Conservation (phyloP, 1,140 invertebrate genomes). For the Globodera rostochiensis region DNA sequence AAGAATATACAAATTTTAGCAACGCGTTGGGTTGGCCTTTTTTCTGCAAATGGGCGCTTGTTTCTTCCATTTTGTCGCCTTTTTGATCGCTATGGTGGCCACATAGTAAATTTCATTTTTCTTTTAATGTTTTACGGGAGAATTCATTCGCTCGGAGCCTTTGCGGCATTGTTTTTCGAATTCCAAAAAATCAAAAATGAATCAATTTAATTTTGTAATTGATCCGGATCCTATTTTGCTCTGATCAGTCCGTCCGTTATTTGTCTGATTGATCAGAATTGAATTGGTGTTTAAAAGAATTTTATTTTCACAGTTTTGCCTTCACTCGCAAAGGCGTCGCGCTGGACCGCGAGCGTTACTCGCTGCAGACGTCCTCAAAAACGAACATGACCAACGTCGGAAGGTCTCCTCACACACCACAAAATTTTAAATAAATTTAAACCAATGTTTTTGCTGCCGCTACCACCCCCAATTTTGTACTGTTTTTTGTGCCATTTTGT, state of each 20-base stretch:
- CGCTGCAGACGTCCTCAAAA: slow-evolving; percentile 55
- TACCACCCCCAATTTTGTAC: background rate
- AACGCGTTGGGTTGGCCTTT: slow-evolving; percentile 63
- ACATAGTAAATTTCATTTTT: slow-evolving; percentile 46
- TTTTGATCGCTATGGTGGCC: slow-evolving; percentile 60
- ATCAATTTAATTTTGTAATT: too few relatives aligned
- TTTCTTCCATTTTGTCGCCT: slow-evolving; percentile 63
- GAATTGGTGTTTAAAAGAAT: background rate
- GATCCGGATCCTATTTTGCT: too few relatives aligned
- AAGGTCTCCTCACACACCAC: slow-evolving; percentile 28
- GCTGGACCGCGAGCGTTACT: slow-evolving; percentile 56
- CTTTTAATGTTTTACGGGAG: background rate
- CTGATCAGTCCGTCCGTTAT: too few relatives aligned
- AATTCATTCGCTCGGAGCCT: too few relatives aligned
- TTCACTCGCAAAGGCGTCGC: slow-evolving; percentile 54
- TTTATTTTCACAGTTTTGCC: slow-evolving; percentile 44
- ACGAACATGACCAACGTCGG: slow-evolving; percentile 65
- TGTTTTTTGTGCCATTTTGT: too few relatives aligned
- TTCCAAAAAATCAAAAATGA: too few relatives aligned
- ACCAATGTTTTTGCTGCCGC: background rate
- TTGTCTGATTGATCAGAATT: too few relatives aligned
- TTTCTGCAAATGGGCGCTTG: slow-evolving; percentile 64
- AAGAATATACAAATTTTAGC: slow-evolving; percentile 44
- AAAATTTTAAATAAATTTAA: too few relatives aligned
- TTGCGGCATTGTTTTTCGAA: too few relatives aligned